Base-by-base conservation (phyloP, 1,140 invertebrate genomes). In the Trichogramma pretiosum region DNA sequence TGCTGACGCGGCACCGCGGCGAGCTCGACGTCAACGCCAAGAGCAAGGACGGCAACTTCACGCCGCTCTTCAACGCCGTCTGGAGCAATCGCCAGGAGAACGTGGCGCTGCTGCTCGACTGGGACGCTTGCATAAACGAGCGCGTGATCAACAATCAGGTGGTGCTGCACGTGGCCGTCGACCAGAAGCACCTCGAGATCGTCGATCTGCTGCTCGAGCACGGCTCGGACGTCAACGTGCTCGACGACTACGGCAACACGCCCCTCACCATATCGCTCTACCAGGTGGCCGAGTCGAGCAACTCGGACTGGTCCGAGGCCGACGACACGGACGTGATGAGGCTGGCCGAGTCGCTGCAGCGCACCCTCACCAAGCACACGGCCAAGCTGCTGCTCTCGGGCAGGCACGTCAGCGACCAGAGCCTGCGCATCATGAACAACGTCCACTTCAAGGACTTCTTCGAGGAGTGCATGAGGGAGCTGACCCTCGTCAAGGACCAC, bases 171-270 rank as follows among this genome's bases (percentile, higher is more conserved):
- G 26, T 45, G 11, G 42, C 41, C 21, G 37, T 35, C 11, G 11
- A 9, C 11, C 17, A 50, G 24, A 28, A 30, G 10, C 2, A 26
- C 34, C 30, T 11, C 5, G 13, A 17, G 28, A 19, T 50, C 42
- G 22, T 18, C 11, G 48, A 45, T 8, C 36, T 17, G 13, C 32
- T 50, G 0, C 30, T 50, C 0, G 3, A 10, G 0, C 35, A 22
- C 21, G 48, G 48, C 3, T 41, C 48, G 1, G 37, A 50, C 21
- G 1, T 21, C 5, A 8, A 7, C 1, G 4, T n/a, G 1, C 39
- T 5, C 1, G 38, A 67, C 40, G 74, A 87, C 38, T 82, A 78
- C 63, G 57, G 48, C 1, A 18, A 16, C 2, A 50, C 0, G 10
- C 23, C 4, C 13, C 16, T 10, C 10, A 34, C 11, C 19, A 45